Base-by-base conservation (phyloP, 2,113 vertebrate species). In the Hypomesus transpacificus region DNA sequence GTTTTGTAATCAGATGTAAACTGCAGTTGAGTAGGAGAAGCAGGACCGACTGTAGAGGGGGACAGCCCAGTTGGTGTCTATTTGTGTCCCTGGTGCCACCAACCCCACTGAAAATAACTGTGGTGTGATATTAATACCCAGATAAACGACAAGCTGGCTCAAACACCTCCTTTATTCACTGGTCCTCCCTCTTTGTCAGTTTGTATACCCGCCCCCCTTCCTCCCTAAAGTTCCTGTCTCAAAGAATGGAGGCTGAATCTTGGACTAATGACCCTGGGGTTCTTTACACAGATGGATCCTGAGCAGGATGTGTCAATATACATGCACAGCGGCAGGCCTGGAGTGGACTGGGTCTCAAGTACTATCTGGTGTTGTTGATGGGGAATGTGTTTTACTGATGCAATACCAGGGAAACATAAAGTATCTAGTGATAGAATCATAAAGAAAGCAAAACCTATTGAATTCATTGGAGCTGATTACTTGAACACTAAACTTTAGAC, bases 61-160 rank as follows among this genome's bases (percentile, higher is more conserved):
- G 75, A 61, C 74, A 76, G 74, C 80, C 82, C 76, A 84, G 84
- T 76, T 84, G 80, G 67, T 71, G 68, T 74, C 77, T 80, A 73
- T 80, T 80, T 82, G 80, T 73, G 18, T 81, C 68, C 76, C 63
- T 72, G 73, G 76, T 75, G 76, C 66, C 71, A 65, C 72, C 70
- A 70, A 46, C 66, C 34, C 63, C 20, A 65, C 74, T 82, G 71
- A 66, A 80, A 85, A 85, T 85, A 85, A 76, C 66, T 54, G 14
- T 54, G 54, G 66, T 77, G 75, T 67, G 73, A 78, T 86, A 84
- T 80, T 83, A 84, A 86, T 84, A 86, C 74, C 64, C 57, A 57
- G 68, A 80, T 80, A 80, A 80, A 79, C 68, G 73, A 83, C 76
- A 77, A 73, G 69, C 76, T 68, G 68, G 78, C 80, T 77, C 53